Base-by-base conservation (phyloP, 2,797 vertebrate genomes). In the Poeciliopsis paucimaculata region DNA sequence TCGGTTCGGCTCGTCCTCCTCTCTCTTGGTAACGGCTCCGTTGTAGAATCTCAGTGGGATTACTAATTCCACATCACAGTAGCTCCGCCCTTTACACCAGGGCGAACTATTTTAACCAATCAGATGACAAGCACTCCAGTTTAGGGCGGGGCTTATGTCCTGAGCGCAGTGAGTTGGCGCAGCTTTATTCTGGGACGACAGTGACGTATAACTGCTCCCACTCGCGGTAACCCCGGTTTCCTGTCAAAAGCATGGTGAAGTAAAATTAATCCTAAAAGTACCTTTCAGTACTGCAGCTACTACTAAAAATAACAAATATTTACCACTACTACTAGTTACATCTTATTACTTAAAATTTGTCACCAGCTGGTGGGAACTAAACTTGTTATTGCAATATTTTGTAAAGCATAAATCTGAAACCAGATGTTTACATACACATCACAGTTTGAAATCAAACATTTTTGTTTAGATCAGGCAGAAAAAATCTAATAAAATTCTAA, bases 1-100 rank as follows among this genome's bases (percentile, higher is more conserved):
- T 49, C 8, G 34, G 75, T 8, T 82, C 36, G 9, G 13, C 46
- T 49, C 26, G 55, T 82, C 41, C 34, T 45, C 15, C 6, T 39
- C 1, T 10, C 5, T 77, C 47, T 77, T 79, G 28, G 34, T 39
- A 79, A 3, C 53, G 82, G 81, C 6, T 55, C 20, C 34, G 75
- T 72, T 88, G 76, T 71, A 49, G n/a, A 28, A 89, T 87, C 89
- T 81, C 82, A 39, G 64, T 45, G 3, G 90, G 93, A 93, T 94
- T 92, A 92, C 4, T 15, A 28, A 88, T 81, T 0, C 73, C 68
- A 64, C 80, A 83, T 85, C 39, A 12, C 5, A 31, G 1, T 1
- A 46, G 39, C 79, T 23, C 88, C 89, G 87, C 91, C 93, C 84
- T 86, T 60, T 77, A 8, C 4, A 47, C 39, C 45, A 85, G 81